A percentile compares a stretch with the other conserved stretches of the same genome.
These are phyloP conservation scores for human (Homo sapiens) DNA, from an alignment of 2,113 vertebrate species.

Conservation along the genomic window DNA sequence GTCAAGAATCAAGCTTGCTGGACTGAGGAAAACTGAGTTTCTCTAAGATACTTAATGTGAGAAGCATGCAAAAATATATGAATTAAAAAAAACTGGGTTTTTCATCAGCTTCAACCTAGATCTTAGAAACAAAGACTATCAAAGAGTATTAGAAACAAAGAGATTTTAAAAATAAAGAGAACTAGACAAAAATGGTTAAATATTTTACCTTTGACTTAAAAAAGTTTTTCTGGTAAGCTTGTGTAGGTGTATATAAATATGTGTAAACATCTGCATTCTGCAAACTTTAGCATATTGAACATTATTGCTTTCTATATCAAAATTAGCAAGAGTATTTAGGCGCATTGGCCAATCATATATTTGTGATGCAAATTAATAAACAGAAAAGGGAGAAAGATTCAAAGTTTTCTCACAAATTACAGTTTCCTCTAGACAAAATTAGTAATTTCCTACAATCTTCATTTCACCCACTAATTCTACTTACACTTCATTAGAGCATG, in stretches of 20 bases:
- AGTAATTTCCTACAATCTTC: neutral
- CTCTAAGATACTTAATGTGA: conserved; percentile 21
- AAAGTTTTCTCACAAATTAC: neutral
- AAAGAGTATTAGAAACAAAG: neutral
- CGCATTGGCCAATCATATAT: accelerated
- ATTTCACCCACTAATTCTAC: neutral
- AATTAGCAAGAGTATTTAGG: neutral
- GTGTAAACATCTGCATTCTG: neutral
- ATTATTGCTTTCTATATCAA: neutral
- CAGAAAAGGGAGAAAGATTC: neutral
- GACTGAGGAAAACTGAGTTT: neutral
- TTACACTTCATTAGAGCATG: neutral
- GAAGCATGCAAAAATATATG: conserved; percentile 44
- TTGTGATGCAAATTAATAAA: neutral
- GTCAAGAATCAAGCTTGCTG: conserved; percentile 57
- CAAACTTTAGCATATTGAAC: neutral
- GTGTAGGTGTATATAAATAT: neutral
- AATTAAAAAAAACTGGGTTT: conserved; percentile 22
- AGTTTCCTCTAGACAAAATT: neutral
- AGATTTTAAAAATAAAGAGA: neutral
- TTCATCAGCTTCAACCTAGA: neutral
- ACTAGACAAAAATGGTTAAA: conserved; percentile 18
- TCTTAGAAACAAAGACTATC: conserved; percentile 48
- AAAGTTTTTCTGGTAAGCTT: neutral
- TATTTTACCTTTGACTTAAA: neutral